Evolutionary conservation across 2,797 vertebrate species (phyloP), one percentile per base, ranked within the genome.

Genomic region (Saxicola maurus): DNA sequence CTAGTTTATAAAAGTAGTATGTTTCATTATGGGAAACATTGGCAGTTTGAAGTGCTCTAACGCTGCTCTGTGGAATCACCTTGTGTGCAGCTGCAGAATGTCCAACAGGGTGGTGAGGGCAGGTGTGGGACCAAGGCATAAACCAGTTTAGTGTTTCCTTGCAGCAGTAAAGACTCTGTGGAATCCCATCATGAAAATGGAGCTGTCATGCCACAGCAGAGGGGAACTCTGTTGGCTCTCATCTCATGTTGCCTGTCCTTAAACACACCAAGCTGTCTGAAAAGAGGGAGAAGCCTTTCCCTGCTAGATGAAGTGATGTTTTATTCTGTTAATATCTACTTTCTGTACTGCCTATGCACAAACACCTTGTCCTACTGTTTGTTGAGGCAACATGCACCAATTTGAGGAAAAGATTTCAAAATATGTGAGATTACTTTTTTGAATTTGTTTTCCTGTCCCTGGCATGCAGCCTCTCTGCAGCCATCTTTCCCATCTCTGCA

Each of bases 101-200:
- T n/a, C 59, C 49, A 88, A 9, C 15, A 9, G 4, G 4, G 48
- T 74, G 67, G 33, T 56, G 49, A 86, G 72, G 71, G 65, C 83
- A 80, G 57, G 53, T 82, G 69, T 76, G 80, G 78, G 87, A 65
- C 43, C 0, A 0, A 78, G 78, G 35, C 51, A 71, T 4, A 31
- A 78, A 57, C 42, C 6, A 57, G 56, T 77, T 73, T 42, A 45
- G 46, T 55, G 61, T 77, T 82, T 80, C 75, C 65, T 73, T 74
- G 60, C 53, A 82, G 64, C 75, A 60, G 9, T 51, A 40, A 91
- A 30, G 61, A 61, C 81, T 53, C 67, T 0, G 0, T 84, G 91
- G 90, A 93, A 92, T 91, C 72, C 65, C 19, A 3, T 45, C 72
- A 30, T 64, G 72, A 90, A 82, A 80, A 85, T 45, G 78, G 91